Conservation (phyloP, 2,113 vertebrate species). For the Tachysurus vachellii region DNA sequence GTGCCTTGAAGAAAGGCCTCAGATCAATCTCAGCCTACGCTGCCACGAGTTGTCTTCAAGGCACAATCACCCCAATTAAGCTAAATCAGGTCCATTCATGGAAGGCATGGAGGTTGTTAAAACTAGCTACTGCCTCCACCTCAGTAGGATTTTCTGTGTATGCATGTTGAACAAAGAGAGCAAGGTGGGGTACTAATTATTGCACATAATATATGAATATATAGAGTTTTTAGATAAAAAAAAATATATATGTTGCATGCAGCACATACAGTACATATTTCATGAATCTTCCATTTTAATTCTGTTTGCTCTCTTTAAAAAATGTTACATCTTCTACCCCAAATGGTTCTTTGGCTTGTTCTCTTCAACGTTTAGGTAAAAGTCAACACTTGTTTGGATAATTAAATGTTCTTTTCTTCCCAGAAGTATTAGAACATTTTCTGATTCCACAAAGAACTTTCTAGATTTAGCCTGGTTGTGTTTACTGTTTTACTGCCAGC, state of each 20-base stretch:
- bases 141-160: background rate
- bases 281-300: background rate
- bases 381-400: background rate
- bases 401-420: background rate
- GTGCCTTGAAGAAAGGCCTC: slow-evolving; percentile 17
- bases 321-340: background rate
- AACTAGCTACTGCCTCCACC: slow-evolving; percentile 18
- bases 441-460: background rate
- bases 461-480: background rate
- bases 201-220: background rate
- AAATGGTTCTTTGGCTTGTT: background rate
- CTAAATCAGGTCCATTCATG: slow-evolving; percentile 48
- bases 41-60: slow-evolving; percentile 33
- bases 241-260: background rate
- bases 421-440: background rate
- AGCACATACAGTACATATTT: background rate
- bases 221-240: background rate
- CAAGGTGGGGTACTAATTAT: background rate
- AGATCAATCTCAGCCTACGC: slow-evolving; percentile 33
- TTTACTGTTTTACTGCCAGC: background rate
- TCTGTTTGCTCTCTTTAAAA: background rate
- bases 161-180: background rate
- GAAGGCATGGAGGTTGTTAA: slow-evolving; percentile 12
- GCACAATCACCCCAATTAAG: slow-evolving; percentile 42
- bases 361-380: background rate